Evolutionary conservation across 2,888 invertebrate genomes (phyloP).

Genomic region (Drosophila birchii): DNA sequence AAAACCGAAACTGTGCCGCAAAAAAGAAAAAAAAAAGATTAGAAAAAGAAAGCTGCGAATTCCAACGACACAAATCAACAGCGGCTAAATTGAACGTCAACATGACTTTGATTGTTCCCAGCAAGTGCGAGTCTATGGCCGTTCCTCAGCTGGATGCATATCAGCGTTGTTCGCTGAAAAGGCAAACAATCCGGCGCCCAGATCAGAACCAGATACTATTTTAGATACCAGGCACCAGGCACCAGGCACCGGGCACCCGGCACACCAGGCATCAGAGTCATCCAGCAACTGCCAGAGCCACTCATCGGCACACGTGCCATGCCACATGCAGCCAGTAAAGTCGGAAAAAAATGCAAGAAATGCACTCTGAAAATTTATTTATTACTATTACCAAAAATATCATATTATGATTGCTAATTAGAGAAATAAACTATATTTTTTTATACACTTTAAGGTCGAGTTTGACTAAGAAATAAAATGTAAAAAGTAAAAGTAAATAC

Average conservation of each 20-base stretch:
- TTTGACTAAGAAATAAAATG: too few species aligned
- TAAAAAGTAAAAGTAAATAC: too few species aligned
- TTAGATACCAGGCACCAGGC: constrained; percentile 17
- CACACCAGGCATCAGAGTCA: constrained; percentile 8
- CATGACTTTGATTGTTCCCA: constrained; percentile 70
- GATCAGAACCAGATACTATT: constrained; percentile 24
- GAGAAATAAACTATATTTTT: neutral
- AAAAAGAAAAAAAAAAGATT: constrained; percentile 39
- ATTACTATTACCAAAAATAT: neutral
- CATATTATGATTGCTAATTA: neutral
- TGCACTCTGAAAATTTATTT: neutral
- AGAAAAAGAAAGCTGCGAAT: constrained; percentile 31
- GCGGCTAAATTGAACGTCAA: constrained; percentile 75
- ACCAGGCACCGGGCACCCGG: too few species aligned
- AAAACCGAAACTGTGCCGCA: constrained; percentile 31
- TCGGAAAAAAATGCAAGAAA: neutral
- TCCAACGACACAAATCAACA: constrained; percentile 69
- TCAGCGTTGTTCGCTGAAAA: constrained; percentile 43
- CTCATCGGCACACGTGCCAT: constrained; percentile 44
- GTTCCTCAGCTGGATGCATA: constrained; percentile 28
- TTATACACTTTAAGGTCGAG: neutral
- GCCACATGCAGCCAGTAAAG: constrained; percentile 18
- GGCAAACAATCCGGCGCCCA: constrained; percentile 38
- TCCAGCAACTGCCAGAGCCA: constrained; percentile 35
- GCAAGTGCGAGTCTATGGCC: constrained; percentile 37